These are phyloP conservation scores for Ceratotherium simum DNA, from an alignment of 2,113 vertebrate species.

Conservation along the genomic window DNA sequence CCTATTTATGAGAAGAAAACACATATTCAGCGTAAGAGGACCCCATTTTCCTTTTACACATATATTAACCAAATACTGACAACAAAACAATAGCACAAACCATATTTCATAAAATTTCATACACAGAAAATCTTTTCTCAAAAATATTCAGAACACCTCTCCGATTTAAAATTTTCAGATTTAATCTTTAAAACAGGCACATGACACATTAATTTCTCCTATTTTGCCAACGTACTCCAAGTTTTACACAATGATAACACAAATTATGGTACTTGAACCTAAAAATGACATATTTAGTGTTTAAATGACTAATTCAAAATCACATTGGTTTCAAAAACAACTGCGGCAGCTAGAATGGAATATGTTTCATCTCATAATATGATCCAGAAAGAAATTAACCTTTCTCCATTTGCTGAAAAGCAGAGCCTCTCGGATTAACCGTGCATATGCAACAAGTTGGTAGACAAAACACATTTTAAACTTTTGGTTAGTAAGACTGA, in stretches of 20 bases:
- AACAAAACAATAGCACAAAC: conserved; percentile 7
- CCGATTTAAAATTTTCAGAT: conserved; percentile 13
- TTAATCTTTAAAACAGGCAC: conserved; percentile 35
- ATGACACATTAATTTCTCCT: neutral
- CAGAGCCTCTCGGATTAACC: neutral
- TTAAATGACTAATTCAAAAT: neutral
- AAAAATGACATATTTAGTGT: neutral
- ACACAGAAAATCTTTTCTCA: conserved; percentile 9
- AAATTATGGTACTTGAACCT: neutral
- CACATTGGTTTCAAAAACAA: neutral
- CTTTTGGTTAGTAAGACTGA: neutral
- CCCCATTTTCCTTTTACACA: neutral
- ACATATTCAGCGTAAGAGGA: neutral
- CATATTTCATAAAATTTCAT: neutral
- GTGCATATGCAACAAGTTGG: neutral
- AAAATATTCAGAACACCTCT: conserved; percentile 22
- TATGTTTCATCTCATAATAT: neutral
- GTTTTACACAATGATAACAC: rapidly evolving
- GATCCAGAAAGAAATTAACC: neutral
- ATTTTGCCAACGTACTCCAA: neutral
- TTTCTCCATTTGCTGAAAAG: neutral
- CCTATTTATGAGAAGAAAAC: neutral
- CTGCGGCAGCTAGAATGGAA: rapidly evolving
- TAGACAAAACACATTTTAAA: conserved; percentile 14
- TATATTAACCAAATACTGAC: neutral